A percentile compares a stretch with the other conserved stretches of the same genome.
Evolutionary conservation across 2,888 invertebrate species (phyloP).

Genomic region (Cerastis leucographa): DNA sequence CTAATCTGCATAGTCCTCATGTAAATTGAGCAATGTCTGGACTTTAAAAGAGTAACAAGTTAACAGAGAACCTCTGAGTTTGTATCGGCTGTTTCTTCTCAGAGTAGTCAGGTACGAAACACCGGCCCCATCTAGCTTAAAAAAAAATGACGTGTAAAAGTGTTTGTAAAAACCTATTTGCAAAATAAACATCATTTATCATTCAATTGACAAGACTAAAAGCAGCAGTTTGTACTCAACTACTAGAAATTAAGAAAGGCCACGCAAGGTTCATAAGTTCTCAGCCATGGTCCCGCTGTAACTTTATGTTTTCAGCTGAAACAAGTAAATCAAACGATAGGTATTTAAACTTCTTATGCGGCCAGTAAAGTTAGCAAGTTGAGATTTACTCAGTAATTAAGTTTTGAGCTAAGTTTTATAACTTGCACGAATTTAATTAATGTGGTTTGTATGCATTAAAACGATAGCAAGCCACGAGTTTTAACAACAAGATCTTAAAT

Average conservation of each 20-base stretch:
- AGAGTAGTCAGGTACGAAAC: too few relatives aligned
- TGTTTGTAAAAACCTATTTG: too few relatives aligned
- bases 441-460: slow-evolving; percentile 56
- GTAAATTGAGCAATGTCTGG: too few relatives aligned
- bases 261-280: too few relatives aligned
- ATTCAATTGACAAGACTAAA: too few relatives aligned
- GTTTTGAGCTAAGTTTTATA: slow-evolving; percentile 53
- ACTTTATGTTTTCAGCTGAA: slow-evolving; percentile 46
- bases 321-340: slow-evolving; percentile 51
- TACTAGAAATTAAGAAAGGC: background rate
- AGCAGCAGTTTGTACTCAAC: background rate
- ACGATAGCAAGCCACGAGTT: slow-evolving; percentile 32
- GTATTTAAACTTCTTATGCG: slow-evolving; percentile 59
- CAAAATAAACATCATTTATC: too few relatives aligned
- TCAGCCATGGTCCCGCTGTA: background rate
- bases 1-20: too few relatives aligned
- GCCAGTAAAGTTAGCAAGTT: slow-evolving; percentile 59
- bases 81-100: too few relatives aligned
- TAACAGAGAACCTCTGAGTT: too few relatives aligned
- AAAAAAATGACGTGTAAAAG: too few relatives aligned
- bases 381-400: slow-evolving; percentile 62
- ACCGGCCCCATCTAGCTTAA: too few relatives aligned
- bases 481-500: slow-evolving; percentile 26
- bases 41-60: too few relatives aligned
- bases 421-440: slow-evolving; percentile 46